phyloP scores from a whole-genome alignment of 2,797 vertebrate species.

The Poecilia wingei region DNA sequence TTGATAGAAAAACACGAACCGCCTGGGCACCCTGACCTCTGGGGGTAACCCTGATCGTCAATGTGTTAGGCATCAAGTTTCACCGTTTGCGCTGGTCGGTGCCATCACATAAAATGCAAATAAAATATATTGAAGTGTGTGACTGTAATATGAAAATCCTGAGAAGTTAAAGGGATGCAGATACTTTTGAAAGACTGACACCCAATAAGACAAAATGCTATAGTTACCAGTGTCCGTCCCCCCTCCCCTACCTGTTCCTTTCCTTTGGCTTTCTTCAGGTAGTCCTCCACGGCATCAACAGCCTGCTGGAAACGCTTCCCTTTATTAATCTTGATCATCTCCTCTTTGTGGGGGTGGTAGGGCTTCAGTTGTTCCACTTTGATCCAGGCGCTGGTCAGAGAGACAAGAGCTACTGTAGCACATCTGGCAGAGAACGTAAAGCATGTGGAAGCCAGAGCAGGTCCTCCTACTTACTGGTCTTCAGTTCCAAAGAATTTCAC shows the following conservation, averaged over 20 bases:
- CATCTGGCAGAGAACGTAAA: not conserved
- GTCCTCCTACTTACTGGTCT: constrained; percentile 90
- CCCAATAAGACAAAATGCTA: not conserved
- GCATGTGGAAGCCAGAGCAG: not conserved
- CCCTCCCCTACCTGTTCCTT: constrained; percentile 88
- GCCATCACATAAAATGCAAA: no score
- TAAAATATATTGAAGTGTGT: no score
- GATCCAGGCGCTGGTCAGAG: constrained; percentile 91
- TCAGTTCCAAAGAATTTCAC: constrained; percentile 99
- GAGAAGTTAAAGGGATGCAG: no score
- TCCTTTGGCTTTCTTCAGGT: constrained; percentile 93
- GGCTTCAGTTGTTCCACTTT: constrained; percentile 99
- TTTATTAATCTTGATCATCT: constrained; percentile 99
- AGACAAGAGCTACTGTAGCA: constrained; percentile 26
- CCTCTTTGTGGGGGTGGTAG: constrained; percentile 96
- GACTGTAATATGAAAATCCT: no score
- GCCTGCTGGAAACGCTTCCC: constrained; percentile 98
- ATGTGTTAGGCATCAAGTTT: no score
- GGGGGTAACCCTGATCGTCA: no score
- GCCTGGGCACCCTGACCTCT: no score
- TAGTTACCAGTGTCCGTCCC: not conserved
- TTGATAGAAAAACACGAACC: no score
- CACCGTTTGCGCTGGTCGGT: no score
- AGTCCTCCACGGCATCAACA: constrained; percentile 96
- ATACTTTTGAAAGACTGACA: not conserved